Evolutionary conservation across 2,888 invertebrate genomes (phyloP).

Genomic region (Octonoba sinensis): DNA sequence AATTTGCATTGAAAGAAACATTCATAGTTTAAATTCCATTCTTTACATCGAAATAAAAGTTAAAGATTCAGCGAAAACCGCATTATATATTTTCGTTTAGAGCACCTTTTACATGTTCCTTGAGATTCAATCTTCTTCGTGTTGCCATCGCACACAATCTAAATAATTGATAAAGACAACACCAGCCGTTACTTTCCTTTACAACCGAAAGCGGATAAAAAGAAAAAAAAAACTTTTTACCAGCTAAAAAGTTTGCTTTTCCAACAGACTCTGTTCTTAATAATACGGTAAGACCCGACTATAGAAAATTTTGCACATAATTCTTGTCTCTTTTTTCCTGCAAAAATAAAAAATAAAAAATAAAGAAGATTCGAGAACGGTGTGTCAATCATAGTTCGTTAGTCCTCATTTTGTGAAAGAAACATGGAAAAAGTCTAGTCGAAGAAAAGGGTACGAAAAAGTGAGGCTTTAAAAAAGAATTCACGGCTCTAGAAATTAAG

Average conservation of each 20-base stretch:
- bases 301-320: constrained; percentile 34
- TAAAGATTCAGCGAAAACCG: background rate
- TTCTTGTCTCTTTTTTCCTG: constrained; percentile 10
- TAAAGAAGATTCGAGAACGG: constrained; percentile 5
- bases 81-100: background rate
- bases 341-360: background rate
- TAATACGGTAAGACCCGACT: constrained; percentile 40
- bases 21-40: background rate
- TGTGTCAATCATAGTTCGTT: constrained; percentile 62
- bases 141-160: constrained; percentile 36
- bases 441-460: constrained; percentile 17
- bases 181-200: constrained; percentile 29
- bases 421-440: constrained; percentile 17
- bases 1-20: background rate
- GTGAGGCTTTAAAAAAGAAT: constrained; percentile 3
- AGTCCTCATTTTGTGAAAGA: constrained; percentile 57
- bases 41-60: background rate
- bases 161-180: constrained; percentile 64
- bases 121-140: background rate
- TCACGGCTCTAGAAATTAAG: constrained; percentile 49
- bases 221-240: constrained; percentile 11
- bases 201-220: constrained; percentile 12
- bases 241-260: constrained; percentile 43
- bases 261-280: constrained; percentile 45
- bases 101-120: background rate